Percentiles rank a stretch among this genome's conserved stretches.
Conservation (phyloP, 2,888 invertebrate species). For the Drosophila tripunctata region DNA sequence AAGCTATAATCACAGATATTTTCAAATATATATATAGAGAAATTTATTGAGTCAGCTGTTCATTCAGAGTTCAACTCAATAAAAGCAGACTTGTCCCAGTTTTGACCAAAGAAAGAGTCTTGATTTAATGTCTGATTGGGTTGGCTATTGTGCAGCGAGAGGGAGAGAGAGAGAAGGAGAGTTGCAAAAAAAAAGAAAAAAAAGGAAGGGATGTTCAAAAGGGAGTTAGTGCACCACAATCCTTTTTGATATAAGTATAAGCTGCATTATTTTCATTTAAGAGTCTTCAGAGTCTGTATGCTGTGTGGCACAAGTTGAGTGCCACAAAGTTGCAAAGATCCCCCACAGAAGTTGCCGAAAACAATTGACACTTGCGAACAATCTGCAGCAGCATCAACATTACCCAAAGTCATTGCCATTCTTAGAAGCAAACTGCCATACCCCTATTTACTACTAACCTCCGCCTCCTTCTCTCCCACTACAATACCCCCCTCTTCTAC, state of each 20-base stretch:
- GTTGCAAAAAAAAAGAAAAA: no score
- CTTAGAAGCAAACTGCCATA: conserved; percentile 38
- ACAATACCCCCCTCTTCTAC: neutral
- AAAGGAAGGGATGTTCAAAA: no score
- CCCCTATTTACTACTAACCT: neutral
- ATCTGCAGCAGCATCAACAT: conserved; percentile 70
- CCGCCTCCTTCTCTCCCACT: neutral
- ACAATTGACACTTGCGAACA: conserved; percentile 78
- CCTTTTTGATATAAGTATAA: conserved; percentile 37
- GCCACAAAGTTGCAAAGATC: conserved; percentile 46
- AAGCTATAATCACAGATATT: neutral
- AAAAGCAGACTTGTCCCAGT: conserved; percentile 5
- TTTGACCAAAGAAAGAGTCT: neutral
- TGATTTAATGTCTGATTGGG: conserved; percentile 26
- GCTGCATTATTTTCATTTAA: conserved; percentile 57
- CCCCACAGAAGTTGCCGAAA: conserved; percentile 51
- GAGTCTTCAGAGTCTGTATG: conserved; percentile 36
- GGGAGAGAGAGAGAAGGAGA: neutral
- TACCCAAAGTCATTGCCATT: conserved; percentile 64
- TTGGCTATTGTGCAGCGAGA: neutral
- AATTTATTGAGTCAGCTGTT: conserved; percentile 1
- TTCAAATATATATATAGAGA: neutral
- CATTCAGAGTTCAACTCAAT: conserved; percentile 5
- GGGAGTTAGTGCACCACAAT: conserved; percentile 18
- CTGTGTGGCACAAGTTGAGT: conserved; percentile 21